Evolutionary conservation across 2,113 vertebrate species (phyloP), one percentile per base, ranked within the genome.

Genomic region (Neopipo cinnamomea): DNA sequence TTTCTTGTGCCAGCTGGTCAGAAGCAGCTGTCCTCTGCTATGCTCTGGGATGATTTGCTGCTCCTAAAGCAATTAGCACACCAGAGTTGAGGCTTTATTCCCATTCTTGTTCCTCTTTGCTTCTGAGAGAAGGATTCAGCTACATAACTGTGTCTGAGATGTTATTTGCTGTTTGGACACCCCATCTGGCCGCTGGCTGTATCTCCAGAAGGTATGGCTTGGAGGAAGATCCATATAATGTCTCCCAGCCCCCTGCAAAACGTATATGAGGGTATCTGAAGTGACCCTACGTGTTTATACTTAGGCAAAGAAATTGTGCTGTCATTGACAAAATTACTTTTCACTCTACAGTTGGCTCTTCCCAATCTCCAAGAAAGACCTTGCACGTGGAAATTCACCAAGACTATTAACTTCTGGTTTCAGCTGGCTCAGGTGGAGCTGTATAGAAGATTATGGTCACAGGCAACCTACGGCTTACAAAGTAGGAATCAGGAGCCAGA

Each of bases 371-470:
- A 73, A 15, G 21, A 15, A 63, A 44, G 27, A 47, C 52, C 33
- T 50, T 46, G 13, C 1, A 37, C 5, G 2, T 2, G 8, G 27
- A 82, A 82, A 79, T 49, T 39, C 27, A 47, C 9, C 0, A 0
- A 53, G n/a, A 59, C 3, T 27, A n/a, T 39, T 52, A 41, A 62
- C 14, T 31, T 56, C 33, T n/a, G 16, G 14, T 35, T 91, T 76
- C 44, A 61, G 12, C 14, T 82, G 65, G 13, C 7, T 71, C 65
- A 75, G 30, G 16, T 53, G 14, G 8, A 87, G 23, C 23, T 75
- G 4, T 30, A 62, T 61, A 20, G 55, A 85, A 75, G 39, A 50
- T 66, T 49, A 66, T 1, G 5, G 23, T 82, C 42, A 42, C 16
- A 72, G 24, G 3, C 11, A 71, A 13, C 10, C 41, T 72, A 22